Conservation (phyloP, 2,113 vertebrate species). For the Otus sunia region DNA sequence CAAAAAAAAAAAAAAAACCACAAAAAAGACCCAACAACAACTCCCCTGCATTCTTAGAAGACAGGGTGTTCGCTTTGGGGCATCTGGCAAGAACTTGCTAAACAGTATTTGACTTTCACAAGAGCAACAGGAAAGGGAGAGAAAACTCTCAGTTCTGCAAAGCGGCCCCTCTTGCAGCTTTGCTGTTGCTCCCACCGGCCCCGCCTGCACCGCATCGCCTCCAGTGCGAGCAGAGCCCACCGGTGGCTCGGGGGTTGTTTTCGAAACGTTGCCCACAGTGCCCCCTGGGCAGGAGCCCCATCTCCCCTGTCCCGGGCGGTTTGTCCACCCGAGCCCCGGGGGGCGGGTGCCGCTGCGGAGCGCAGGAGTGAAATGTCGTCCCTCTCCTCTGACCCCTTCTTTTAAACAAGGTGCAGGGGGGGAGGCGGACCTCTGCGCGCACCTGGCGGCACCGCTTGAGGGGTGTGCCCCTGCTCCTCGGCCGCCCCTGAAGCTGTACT, state of each 20-base stretch:
- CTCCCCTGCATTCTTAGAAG: not conserved
- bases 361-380: not conserved
- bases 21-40: too few species aligned
- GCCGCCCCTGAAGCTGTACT: too few species aligned
- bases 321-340: fast-evolving
- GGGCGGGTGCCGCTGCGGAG: not conserved
- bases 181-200: not conserved
- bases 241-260: not conserved
- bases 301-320: not conserved
- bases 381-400: not conserved
- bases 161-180: not conserved
- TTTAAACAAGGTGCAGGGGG: not conserved
- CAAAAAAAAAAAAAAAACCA: not conserved
- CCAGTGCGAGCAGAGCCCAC: not conserved
- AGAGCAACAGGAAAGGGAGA: not conserved
- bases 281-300: fast-evolving
- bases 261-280: fast-evolving
- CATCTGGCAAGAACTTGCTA: not conserved
- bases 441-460: fast-evolving
- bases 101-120: not conserved
- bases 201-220: fast-evolving
- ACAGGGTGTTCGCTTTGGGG: not conserved
- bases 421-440: fast-evolving
- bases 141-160: not conserved
- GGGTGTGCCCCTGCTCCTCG: not conserved